Percentiles rank a stretch among this genome's conserved stretches.
These are phyloP conservation scores for Harpegnathos saltator DNA, from an alignment of 1,140 invertebrate species.

Conservation along the genomic window DNA sequence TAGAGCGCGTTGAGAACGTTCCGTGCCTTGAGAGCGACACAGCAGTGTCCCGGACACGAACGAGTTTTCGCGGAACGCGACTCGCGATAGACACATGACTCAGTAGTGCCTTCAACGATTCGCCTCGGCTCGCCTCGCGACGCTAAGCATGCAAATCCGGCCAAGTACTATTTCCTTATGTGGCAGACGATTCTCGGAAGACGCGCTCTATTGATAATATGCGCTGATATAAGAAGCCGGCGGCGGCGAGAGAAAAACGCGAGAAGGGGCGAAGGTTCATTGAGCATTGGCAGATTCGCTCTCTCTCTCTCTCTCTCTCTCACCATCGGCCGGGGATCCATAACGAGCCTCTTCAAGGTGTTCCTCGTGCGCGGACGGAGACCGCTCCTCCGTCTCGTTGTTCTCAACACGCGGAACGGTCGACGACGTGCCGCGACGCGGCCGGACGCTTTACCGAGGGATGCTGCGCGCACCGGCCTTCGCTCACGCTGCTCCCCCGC, in stretches of 20 bases:
- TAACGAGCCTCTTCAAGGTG: conserved; percentile 69
- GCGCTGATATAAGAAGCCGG: too few relatives aligned
- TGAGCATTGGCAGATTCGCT: too few relatives aligned
- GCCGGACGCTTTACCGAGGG: neutral
- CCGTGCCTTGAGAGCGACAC: neutral
- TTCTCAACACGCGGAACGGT: neutral
- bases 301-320: too few relatives aligned
- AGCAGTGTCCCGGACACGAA: conserved; percentile 2
- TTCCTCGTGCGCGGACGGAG: conserved; percentile 36
- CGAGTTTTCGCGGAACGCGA: conserved; percentile 25
- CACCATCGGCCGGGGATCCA: conserved; percentile 80
- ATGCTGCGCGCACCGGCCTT: neutral
- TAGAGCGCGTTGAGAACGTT: too few relatives aligned
- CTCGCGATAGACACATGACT: conserved; percentile 13
- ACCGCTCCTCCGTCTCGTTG: neutral
- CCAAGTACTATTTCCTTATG: conserved; percentile 21
- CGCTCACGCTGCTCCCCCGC: neutral
- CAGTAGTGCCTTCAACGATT: conserved; percentile 20
- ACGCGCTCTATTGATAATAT: neutral
- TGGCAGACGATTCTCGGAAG: neutral
- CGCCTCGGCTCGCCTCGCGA: conserved; percentile 1
- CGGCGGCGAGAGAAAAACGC: too few relatives aligned
- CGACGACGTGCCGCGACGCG: conserved; percentile 13
- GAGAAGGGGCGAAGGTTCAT: too few relatives aligned
- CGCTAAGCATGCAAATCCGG: neutral